Base-by-base conservation (phyloP, 1,140 invertebrate species). In the Pseudoatta argentina region DNA sequence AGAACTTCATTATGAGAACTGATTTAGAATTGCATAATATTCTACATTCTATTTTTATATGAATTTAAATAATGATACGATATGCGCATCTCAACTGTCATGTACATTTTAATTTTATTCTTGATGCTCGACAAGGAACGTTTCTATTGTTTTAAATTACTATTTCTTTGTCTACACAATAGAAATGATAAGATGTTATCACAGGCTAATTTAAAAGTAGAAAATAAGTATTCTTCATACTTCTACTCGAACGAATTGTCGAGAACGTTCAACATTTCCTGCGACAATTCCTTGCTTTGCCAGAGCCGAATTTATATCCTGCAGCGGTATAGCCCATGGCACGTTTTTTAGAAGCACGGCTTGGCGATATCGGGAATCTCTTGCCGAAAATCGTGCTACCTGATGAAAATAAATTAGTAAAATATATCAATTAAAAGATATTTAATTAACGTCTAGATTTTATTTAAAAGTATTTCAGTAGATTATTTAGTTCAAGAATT, bases 241-340 rank as follows among this genome's bases (percentile, higher is more conserved):
- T 92, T 96, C 95, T 14, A 96, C 92, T 61, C 95, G 94, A 75
- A 96, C 91, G n/a, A 93, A 94, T 66, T 95, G 95, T 8, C 94
- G 92, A 6, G 92, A 91, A 44, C 95, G 91, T 66, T 95, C 94
- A 24, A 95, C 91, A 39, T 87, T 94, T 67, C 93, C 93, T 27
- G 91, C 88, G 0, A 87, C 73, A 6, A 96, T 94, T 24, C 94
- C 95, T 88, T 96, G 95, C 85, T 94, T 95, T 18, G 91, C 71
- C 44, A 96, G 85, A 10, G 95, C 94, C 0, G 94, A 94, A 66
- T 92, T 94, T 0, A 96, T 77, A 88, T 96, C 95, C 76, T 95
- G 92, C 3, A 96, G 85, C 0, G 94, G 95, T 61, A 96, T 95
- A 0, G 95, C 95, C 94, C 94, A 95, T 2, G 95, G 95, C n/a